A percentile compares a stretch with the other conserved stretches of the same genome.
phyloP scores from a whole-genome alignment of 2,888 invertebrate species.

The Mythimna pallens region DNA sequence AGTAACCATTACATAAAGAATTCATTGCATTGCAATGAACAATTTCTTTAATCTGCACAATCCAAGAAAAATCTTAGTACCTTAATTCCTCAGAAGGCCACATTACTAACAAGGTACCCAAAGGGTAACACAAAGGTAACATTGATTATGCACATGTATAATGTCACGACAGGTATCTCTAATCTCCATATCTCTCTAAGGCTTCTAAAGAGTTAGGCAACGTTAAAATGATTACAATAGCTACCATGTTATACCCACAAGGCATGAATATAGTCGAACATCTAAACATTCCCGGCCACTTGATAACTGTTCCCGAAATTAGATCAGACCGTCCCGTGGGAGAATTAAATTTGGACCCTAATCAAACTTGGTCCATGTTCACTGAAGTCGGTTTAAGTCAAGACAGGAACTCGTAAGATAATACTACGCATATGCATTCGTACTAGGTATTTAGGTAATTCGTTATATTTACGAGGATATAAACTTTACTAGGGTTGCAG shows the following conservation, averaged over 20 bases:
- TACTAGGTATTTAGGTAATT: constrained; percentile 1
- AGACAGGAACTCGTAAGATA: constrained; percentile 53
- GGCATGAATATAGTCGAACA: constrained; percentile 56
- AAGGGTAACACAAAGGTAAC: background rate
- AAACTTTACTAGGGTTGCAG: background rate
- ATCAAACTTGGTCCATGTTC: constrained; percentile 81
- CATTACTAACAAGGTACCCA: background rate
- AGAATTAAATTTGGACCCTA: constrained; percentile 83
- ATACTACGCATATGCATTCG: constrained; percentile 50
- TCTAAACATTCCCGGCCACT: constrained; percentile 70
- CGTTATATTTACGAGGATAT: constrained; percentile 8
- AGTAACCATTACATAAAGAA: background rate
- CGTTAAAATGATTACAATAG: constrained; percentile 37
- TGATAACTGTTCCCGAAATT: constrained; percentile 79
- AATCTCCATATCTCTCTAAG: background rate
- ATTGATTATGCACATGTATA: background rate
- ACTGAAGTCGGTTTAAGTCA: constrained; percentile 70
- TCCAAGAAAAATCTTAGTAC: accelerated
- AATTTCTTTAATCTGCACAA: background rate
- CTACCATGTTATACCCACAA: constrained; percentile 36
- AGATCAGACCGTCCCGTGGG: constrained; percentile 76
- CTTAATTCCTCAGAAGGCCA: background rate
- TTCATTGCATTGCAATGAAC: background rate
- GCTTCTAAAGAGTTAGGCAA: constrained; percentile 15
- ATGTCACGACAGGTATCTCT: background rate